Conservation (phyloP, 2,113 vertebrate genomes). For the Verasper variegatus region DNA sequence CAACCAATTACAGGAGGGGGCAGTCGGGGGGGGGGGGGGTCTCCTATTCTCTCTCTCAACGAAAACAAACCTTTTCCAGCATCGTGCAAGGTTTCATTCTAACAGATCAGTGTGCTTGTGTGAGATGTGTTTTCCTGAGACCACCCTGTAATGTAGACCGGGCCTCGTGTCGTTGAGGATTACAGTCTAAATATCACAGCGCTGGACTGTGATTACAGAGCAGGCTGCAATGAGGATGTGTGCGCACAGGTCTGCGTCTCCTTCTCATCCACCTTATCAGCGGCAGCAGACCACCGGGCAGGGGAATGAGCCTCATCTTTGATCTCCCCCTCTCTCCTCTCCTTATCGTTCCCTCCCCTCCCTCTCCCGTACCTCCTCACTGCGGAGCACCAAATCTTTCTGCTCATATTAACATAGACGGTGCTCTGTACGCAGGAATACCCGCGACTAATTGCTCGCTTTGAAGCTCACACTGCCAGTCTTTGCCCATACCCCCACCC, state of each 20-base stretch:
- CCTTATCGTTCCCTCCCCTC: slow-evolving; percentile 24
- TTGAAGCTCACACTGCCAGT: slow-evolving; percentile 26
- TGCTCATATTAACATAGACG: slow-evolving; percentile 46
- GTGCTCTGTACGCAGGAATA: slow-evolving; percentile 26
- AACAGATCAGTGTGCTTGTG: neutral
- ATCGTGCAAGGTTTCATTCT: slow-evolving; percentile 10
- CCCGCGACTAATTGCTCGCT: slow-evolving; percentile 46
- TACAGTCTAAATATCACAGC: slow-evolving; percentile 57
- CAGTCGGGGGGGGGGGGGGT: neutral
- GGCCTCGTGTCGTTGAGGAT: slow-evolving; percentile 46
- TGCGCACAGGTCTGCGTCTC: neutral
- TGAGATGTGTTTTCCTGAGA: slow-evolving; percentile 23
- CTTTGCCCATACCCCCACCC: neutral
- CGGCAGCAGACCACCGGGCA: slow-evolving; percentile 62
- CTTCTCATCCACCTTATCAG: slow-evolving; percentile 74
- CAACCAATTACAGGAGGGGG: slow-evolving; percentile 23
- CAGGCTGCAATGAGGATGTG: slow-evolving; percentile 9
- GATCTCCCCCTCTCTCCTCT: slow-evolving; percentile 38
- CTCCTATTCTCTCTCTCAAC: slow-evolving; percentile 25
- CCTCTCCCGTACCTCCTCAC: slow-evolving; percentile 1
- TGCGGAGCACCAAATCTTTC: neutral
- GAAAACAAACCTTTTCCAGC: slow-evolving; percentile 28
- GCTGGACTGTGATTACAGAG: slow-evolving; percentile 52
- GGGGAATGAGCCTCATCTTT: slow-evolving; percentile 57
- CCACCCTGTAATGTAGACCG: slow-evolving; percentile 33